Base-by-base conservation (phyloP, 2,797 vertebrate genomes). In the Diglossa cyanea region DNA sequence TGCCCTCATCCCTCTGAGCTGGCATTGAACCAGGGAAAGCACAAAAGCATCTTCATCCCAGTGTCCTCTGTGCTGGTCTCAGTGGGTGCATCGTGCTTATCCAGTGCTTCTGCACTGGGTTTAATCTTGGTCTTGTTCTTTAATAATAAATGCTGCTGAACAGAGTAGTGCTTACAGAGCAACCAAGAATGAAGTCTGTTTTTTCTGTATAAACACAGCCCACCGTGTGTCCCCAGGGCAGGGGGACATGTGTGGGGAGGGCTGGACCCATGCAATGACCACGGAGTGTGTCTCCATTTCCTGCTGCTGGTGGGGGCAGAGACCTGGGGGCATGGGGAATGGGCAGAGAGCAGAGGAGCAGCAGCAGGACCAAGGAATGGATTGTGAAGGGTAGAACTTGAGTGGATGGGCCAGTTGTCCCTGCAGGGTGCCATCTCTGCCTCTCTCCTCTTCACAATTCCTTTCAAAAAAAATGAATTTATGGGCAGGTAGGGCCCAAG, bases 71-170 rank as follows among this genome's bases (percentile, higher is more conserved):
- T 62, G 61, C 8, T 73, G 62, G 39, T 73, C 73, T 91, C 76
- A 67, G 82, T 0, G 7, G 39, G 54, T 93, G 58, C 89, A 55
- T 55, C 1, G 0, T 62, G 68, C 82, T 96, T 78, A 65, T 45
- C 62, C 77, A 39, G 70, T 65, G 73, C 58, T 90, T 92, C 62
- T 90, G 73, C 44, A 24, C 54, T 30, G 7, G 3, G 74, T 93
- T 92, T 47, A n/a, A 37, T 93, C 86, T 71, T 47, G 44, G 33
- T 65, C 63, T 84, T 57, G 13, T 42, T 93, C 77, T 94, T 96
- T 23, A 93, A 87, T 91, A 91, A 82, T 87, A 85, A 73, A 95
- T 92, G 63, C n/a, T 72, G 66, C 80, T 79, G 28, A 92, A 67
- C 33, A 63, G 55, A 82, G 71, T 8, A 76, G 53, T 73, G 44